These are phyloP conservation scores for Thalassarche chlororhynchos DNA, from an alignment of 2,113 vertebrate species.

Conservation along the genomic window DNA sequence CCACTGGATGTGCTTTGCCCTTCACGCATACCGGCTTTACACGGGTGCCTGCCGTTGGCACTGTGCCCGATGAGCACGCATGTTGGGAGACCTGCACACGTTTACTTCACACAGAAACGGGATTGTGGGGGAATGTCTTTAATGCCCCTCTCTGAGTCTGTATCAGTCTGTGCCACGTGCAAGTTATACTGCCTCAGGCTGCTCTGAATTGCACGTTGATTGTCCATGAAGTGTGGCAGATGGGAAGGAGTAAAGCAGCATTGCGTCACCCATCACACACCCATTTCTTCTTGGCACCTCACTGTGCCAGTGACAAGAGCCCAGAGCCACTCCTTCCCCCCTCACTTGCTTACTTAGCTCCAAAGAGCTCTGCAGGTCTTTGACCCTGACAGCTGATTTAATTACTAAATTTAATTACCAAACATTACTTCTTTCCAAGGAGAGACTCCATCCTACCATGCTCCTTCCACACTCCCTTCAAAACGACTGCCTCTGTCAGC, in stretches of 20 bases:
- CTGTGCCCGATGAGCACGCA: neutral
- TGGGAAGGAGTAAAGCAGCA: neutral
- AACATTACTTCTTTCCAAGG: neutral
- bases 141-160: neutral
- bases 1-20: neutral
- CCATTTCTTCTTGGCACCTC: neutral
- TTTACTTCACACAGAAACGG: neutral
- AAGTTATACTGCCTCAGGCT: neutral
- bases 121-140: neutral
- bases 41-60: neutral
- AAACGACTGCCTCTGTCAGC: neutral
- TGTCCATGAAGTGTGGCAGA: neutral
- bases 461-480: neutral
- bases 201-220: neutral
- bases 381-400: neutral
- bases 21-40: neutral
- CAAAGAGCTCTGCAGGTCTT: neutral
- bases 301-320: neutral
- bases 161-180: neutral
- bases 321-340: neutral
- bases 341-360: neutral
- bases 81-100: accelerated
- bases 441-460: too few species aligned
- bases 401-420: neutral
- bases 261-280: too few species aligned